Base-by-base conservation (phyloP, 2,113 vertebrate genomes). In the Scophthalmus maximus region DNA sequence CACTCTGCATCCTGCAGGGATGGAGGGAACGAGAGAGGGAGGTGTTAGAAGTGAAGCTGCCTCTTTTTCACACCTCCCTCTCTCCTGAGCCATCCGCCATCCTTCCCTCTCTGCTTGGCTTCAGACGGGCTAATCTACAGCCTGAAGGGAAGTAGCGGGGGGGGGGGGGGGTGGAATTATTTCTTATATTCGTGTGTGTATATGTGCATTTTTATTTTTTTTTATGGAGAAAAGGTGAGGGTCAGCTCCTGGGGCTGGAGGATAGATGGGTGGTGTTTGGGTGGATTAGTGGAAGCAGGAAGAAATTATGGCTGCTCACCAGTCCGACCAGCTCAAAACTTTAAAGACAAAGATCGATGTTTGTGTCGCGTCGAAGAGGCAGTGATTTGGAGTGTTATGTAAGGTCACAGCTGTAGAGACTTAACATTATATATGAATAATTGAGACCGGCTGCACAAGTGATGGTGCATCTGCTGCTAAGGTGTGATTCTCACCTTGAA, bases 1-100 rank as follows among this genome's bases (percentile, higher is more conserved):
- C 92, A 91, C 92, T 83, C 75, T 62, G 66, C 69, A 40, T 88
- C 82, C 78, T 84, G 81, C 72, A 81, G 79, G 49, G 80, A 83
- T 52, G 62, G 83, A 73, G 61, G 49, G 50, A 52, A 25, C 25
- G 52, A 56, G 68, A 77, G 81, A 79, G 78, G 73, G 77, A 87
- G 81, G 90, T 92, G 90, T 90, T 87, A 82, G 70, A 90, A 87
- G 87, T 79, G 58, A 80, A 84, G 83, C 89, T 81, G 75, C 73
- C 81, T 88, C 68, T 86, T 87, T 81, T 50, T 91, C 89, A 88
- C 90, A 88, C 88, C 73, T 84, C 67, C 11, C 12, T 60, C 52
- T 52, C 66, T 53, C 70, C 63, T 50, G 20, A 63, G 64, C 81
- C 58, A 62, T 67, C 76, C 66, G 3, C 79, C 73, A 46, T 74